A percentile compares a stretch with the other conserved stretches of the same genome.
Conservation (phyloP, 2,113 vertebrate genomes). For the Trematocara macrostoma region DNA sequence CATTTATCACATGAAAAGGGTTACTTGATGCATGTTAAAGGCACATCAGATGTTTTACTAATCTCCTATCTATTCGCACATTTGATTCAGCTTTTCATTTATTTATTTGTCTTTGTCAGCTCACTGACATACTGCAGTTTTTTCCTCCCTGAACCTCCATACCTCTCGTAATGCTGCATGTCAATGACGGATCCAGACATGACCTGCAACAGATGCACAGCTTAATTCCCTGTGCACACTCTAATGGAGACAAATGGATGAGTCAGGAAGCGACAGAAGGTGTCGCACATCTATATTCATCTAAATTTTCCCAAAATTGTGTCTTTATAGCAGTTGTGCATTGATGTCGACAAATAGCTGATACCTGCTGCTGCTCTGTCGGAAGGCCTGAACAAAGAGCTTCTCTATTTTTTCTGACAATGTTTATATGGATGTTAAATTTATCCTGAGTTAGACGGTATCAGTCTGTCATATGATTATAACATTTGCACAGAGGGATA, state of each 20-base stretch:
- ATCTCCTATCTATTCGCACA: not conserved
- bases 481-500: not conserved
- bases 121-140: not conserved
- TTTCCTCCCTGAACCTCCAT: not conserved
- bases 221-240: conserved; percentile 55
- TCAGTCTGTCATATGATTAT: not conserved
- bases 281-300: conserved; percentile 53
- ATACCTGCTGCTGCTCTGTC: not conserved
- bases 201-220: conserved; percentile 64
- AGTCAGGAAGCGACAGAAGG: conserved; percentile 47
- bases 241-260: conserved; percentile 69
- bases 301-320: not conserved
- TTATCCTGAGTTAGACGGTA: not conserved
- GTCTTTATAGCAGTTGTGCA: not conserved
- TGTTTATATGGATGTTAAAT: not conserved
- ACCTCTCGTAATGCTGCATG: not conserved
- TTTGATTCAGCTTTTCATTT: not conserved
- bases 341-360: not conserved
- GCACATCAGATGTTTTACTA: not conserved
- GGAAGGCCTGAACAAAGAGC: not conserved
- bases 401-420: not conserved
- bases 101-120: not conserved
- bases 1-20: not conserved
- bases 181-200: conserved; percentile 47
- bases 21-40: not conserved